Evolutionary conservation across 2,888 invertebrate genomes (phyloP), one percentile per base, ranked within the genome.

Genomic region (Euspilapteryx auroguttella): DNA sequence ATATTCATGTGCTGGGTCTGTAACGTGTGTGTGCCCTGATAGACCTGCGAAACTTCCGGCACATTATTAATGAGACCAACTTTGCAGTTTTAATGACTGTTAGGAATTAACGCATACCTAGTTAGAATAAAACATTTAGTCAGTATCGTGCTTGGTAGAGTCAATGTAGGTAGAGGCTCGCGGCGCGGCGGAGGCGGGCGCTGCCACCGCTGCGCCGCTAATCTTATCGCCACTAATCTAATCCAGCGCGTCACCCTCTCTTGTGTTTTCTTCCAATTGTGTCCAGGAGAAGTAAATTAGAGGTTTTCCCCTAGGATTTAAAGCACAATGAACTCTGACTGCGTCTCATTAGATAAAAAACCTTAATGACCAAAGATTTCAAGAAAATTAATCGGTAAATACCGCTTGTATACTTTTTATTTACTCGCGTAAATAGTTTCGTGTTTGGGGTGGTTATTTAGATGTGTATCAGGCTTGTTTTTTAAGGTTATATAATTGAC

Each of bases 231-330:
- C 44, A 41, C 59, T 71, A 71, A 73, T 73, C 69, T 64, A 71
- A 75, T 73, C 59, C 57, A 41, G 42, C 55, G 53, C 61, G 62
- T 56, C 61, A 58, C 59, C 59, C 62, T 65, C 65, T 63, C 68
- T 68, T 54, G 65, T 68, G 63, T 71, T 69, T 71, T 69, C 71
- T 69, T 69, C 56, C 62, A 71, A 65, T 69, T 65, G 69, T 65
- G 69, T 68, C 64, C 68, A 69, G 57, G 66, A 64, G 54, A 62
- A 65, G 62, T 68, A 62, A 66, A 69, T 73, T 69, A 68, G 56
- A 58, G 51, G 51, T 61, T 65, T 31, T 56, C 62, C 69, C 63
- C 63, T 37, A 32, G 63, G 68, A 62, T 42, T 55, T 49, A 40
- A 24, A 31, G 34, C 31, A 49, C 53, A 56, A 52, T 49, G 49